phyloP scores from a whole-genome alignment of 1,140 invertebrate genomes.

The Dinoponera quadriceps region DNA sequence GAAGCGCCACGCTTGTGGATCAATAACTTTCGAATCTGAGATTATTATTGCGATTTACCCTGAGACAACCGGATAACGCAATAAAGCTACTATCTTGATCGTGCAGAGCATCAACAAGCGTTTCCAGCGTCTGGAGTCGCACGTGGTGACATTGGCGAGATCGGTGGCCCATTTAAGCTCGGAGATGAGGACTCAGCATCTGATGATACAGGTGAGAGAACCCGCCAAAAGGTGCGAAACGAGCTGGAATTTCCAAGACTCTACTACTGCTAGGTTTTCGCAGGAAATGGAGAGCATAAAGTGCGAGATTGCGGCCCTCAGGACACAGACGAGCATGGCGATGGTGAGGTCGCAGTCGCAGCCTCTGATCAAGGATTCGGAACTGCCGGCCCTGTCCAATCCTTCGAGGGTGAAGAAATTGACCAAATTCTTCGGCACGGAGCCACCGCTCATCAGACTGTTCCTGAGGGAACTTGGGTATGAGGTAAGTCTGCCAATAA shows the following conservation, averaged over 20 bases:
- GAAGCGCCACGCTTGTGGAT: too few species aligned
- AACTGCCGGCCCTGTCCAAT: constrained; percentile 91
- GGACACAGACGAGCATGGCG: constrained; percentile 89
- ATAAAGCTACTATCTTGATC: constrained; percentile 28
- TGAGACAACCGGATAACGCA: too few species aligned
- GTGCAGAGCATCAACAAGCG: constrained; percentile 93
- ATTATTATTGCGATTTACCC: too few species aligned
- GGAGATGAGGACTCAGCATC: constrained; percentile 96
- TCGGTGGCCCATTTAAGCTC: constrained; percentile 97
- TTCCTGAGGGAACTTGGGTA: constrained; percentile 97
- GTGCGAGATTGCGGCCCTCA: constrained; percentile 92
- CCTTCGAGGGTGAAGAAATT: constrained; percentile 93
- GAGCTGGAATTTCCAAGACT: constrained; percentile 62
- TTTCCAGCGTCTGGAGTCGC: constrained; percentile 95
- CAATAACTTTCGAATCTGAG: too few species aligned
- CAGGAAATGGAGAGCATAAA: constrained; percentile 95
- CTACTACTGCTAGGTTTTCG: constrained; percentile 77
- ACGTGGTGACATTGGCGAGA: constrained; percentile 95
- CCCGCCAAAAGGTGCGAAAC: constrained; percentile 40
- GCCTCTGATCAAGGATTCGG: constrained; percentile 84
- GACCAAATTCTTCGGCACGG: constrained; percentile 97
- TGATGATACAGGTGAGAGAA: constrained; percentile 90
- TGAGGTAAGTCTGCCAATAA: constrained; percentile 88
- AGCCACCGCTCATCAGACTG: constrained; percentile 94
- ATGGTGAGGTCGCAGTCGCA: constrained; percentile 87